Conservation (phyloP, 2,113 vertebrate genomes). For the Aplodontia rufa region DNA sequence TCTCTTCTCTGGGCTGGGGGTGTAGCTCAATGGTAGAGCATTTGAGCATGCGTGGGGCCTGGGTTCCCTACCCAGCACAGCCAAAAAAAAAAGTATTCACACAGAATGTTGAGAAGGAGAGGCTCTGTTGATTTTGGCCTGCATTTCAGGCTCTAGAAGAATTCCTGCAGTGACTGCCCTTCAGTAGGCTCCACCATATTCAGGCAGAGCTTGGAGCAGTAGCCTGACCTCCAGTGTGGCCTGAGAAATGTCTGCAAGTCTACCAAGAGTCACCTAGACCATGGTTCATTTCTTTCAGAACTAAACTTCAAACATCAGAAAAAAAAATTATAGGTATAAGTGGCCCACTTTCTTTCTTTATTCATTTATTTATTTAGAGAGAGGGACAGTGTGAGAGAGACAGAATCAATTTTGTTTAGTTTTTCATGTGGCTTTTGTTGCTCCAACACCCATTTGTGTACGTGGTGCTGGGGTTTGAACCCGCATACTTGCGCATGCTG, state of each 20-base stretch:
- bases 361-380: too few species aligned
- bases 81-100: neutral
- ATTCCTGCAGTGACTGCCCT: neutral
- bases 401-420: too few species aligned
- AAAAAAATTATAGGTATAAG: neutral
- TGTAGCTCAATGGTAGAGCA: neutral
- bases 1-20: neutral
- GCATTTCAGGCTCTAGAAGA: neutral
- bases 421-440: too few species aligned
- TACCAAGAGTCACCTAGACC: neutral
- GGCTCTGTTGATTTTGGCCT: neutral
- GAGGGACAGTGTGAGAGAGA: too few species aligned
- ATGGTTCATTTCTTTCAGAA: neutral
- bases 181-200: neutral
- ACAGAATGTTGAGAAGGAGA: neutral
- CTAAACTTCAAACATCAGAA: slow-evolving; percentile 26
- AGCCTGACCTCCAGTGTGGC: too few species aligned
- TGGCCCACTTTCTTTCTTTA: too few species aligned
- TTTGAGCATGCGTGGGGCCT: neutral
- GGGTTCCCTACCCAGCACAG: neutral
- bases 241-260: neutral
- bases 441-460: too few species aligned
- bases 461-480: too few species aligned
- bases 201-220: neutral
- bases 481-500: too few species aligned